A percentile compares a stretch with the other conserved stretches of the same genome.
phyloP scores from a whole-genome alignment of 2,888 invertebrate genomes.

The Eurytoma adleriae region DNA sequence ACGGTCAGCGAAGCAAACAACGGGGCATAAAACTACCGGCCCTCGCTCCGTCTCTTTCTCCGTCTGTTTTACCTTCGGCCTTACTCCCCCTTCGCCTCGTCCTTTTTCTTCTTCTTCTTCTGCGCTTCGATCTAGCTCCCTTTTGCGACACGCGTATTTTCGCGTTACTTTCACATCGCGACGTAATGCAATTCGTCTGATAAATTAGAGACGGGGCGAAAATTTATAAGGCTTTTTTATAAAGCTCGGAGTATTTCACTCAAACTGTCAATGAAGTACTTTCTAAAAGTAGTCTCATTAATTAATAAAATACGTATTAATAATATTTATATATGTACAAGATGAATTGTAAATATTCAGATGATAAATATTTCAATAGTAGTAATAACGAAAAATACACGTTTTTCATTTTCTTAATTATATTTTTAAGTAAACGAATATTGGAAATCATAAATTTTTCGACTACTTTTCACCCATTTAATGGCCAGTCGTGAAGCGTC shows the following conservation, averaged over 20 bases:
- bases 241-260: too few relatives aligned
- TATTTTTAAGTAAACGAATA: too few relatives aligned
- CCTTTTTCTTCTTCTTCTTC: background rate
- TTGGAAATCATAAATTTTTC: too few relatives aligned
- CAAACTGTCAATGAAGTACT: background rate
- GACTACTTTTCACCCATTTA: too few relatives aligned
- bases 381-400: background rate
- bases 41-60: background rate
- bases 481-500: background rate
- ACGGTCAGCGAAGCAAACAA: slow-evolving; percentile 52
- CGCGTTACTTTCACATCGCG: slow-evolving; percentile 1
- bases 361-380: background rate
- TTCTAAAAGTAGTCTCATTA: background rate
- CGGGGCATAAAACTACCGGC: slow-evolving; percentile 38
- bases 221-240: too few relatives aligned
- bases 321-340: background rate
- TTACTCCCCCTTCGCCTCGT: background rate
- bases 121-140: background rate
- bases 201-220: background rate
- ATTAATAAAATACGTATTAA: background rate
- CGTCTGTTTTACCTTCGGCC: background rate
- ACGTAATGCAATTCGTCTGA: background rate
- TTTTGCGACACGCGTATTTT: background rate
- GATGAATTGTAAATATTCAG: background rate
- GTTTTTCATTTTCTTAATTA: too few relatives aligned